Evolutionary conservation across 2,797 vertebrate species (phyloP), one percentile per base, ranked within the genome.

Genomic region (Enteromius paludinosus): DNA sequence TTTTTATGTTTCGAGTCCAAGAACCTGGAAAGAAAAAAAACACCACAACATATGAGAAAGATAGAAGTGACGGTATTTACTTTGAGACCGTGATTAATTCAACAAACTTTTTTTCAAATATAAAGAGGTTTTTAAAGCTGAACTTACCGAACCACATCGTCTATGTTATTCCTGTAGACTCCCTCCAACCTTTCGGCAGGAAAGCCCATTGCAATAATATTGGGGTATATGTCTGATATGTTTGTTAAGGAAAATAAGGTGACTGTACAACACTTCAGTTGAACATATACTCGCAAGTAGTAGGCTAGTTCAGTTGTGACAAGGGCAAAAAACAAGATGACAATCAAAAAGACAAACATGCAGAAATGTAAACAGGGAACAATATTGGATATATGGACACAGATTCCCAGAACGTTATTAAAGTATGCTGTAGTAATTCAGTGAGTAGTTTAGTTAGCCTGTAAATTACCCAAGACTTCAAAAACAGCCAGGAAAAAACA

Each of bases 201-300:
- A 96, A 99, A 99, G 82, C 98, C 98, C 97, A 99, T 99, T 72
- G 98, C 98, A 92, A 99, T 99, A 87, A 99, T 99, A 94, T 99
- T 99, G 87, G 98, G 98, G 94, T 99, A 99, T 94, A 99, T 99
- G 96, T 99, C 97, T 99, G 96, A 90, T 83, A 61, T 64, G 10
- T 49, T 45, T 83, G 91, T 96, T 88, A 96, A 45, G 93, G 92
- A 83, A 84, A 72, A 64, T 17, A 23, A 49, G 8, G 6, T 7
- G 38, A 56, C 14, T 14, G 20, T 30, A 35, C 75, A 54, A 35
- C 45, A 12, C 9, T 54, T 18, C 3, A 41, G 5, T 17, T 25
- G 33, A 70, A 79, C 12, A 23, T 49, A 15, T 7, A 35, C 12
- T 47, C 23, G 9, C 23, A 70, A n/a, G 12, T 47, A 72, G 10